phyloP scores from a whole-genome alignment of 2,113 vertebrate genomes.

The Thunnus thynnus region DNA sequence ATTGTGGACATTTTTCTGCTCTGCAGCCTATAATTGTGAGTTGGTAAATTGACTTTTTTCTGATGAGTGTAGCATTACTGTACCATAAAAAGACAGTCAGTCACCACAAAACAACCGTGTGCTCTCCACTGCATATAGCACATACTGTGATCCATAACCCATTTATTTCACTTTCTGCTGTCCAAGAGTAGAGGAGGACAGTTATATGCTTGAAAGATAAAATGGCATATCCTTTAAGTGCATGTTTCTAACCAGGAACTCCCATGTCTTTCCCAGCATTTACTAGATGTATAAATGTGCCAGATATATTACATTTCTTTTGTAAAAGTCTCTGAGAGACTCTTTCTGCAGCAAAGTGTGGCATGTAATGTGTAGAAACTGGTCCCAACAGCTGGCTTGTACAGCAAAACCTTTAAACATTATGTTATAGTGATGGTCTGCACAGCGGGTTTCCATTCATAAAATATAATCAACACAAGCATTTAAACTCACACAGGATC shows the following conservation, averaged over 20 bases:
- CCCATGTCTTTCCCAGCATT: conserved; percentile 23
- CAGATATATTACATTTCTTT: conserved; percentile 1
- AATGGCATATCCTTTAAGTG: conserved; percentile 16
- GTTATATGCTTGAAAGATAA: conserved; percentile 16
- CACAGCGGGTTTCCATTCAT: conserved; percentile 33
- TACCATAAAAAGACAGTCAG: conserved; percentile 69
- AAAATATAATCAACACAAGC: conserved; percentile 32
- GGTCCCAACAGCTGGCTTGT: conserved; percentile 26
- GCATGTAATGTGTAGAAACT: conserved; percentile 8
- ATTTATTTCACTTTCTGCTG: conserved; percentile 44
- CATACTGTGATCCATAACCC: conserved; percentile 26
- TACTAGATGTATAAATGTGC: background rate
- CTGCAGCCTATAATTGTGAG: conserved; percentile 60
- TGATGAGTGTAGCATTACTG: conserved; percentile 64
- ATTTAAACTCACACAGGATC: background rate
- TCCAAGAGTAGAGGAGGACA: background rate
- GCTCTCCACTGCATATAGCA: conserved; percentile 23
- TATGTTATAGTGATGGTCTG: conserved; percentile 3
- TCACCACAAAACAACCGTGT: conserved; percentile 54
- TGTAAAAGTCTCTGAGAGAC: conserved; percentile 17
- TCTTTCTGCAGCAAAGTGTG: conserved; percentile 31
- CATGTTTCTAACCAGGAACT: conserved; percentile 4
- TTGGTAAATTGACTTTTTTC: conserved; percentile 20
- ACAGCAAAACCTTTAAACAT: conserved; percentile 12
- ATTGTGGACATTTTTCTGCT: conserved; percentile 52